A percentile compares a stretch with the other conserved stretches of the same genome.
phyloP scores from a whole-genome alignment of 2,113 vertebrate species.

The Ardeotis arabs region DNA sequence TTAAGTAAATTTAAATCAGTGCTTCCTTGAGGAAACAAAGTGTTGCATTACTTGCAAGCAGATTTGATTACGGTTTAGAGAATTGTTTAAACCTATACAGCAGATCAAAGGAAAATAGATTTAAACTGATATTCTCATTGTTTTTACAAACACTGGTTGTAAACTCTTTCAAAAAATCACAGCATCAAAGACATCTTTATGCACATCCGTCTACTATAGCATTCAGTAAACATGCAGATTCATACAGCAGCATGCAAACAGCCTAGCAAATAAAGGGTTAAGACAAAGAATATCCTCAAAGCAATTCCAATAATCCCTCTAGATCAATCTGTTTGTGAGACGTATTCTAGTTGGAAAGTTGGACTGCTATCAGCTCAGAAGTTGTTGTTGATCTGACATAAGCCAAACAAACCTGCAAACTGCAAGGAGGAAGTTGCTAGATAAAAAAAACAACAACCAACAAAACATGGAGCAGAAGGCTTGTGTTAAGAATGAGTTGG shows the following conservation, averaged over 20 bases:
- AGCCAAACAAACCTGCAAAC: neutral
- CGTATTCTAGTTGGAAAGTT: neutral
- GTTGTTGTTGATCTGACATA: neutral
- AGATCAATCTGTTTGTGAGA: neutral
- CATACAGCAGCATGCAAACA: constrained; percentile 35
- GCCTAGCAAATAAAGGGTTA: constrained; percentile 14
- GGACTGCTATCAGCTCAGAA: neutral
- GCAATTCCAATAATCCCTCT: neutral
- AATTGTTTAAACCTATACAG: constrained; percentile 1
- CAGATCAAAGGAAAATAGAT: neutral
- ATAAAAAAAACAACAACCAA: neutral
- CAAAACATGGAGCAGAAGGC: neutral
- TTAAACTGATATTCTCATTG: neutral
- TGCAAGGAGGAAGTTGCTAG: neutral
- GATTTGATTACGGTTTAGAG: constrained; percentile 1
- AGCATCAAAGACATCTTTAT: neutral
- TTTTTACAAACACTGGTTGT: neutral
- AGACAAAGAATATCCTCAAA: neutral
- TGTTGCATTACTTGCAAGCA: constrained; percentile 28
- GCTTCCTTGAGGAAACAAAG: constrained; percentile 28
- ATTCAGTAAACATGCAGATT: constrained; percentile 38
- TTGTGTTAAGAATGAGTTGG: neutral
- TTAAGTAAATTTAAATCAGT: constrained; percentile 14
- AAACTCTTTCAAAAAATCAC: neutral
- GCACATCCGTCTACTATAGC: neutral